Evolutionary conservation across 2,797 vertebrate species (phyloP).

Genomic region (Lycodopsis pacificus): DNA sequence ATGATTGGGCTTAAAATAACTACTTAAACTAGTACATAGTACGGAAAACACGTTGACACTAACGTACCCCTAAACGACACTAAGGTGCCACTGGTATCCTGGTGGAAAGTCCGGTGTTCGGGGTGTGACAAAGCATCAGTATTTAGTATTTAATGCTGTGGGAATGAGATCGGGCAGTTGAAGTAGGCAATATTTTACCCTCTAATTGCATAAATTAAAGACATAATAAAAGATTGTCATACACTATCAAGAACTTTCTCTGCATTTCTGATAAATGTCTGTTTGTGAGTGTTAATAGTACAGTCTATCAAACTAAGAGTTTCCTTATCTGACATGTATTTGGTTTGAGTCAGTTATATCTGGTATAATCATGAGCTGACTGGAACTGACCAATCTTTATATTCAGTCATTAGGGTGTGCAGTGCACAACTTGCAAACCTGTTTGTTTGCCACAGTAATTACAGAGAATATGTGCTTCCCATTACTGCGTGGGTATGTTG

Average conservation of each 20-base stretch:
- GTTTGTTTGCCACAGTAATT: conserved; percentile 34
- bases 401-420: conserved; percentile 8
- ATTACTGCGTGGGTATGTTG: neutral
- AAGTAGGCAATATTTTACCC: conserved; percentile 1
- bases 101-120: too few species aligned
- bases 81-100: too few species aligned
- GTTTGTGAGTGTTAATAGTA: conserved; percentile 18
- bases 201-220: conserved; percentile 16
- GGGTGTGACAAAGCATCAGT: too few species aligned
- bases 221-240: neutral
- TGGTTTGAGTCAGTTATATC: conserved; percentile 12
- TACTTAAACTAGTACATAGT: too few species aligned
- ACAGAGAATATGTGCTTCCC: conserved; percentile 28
- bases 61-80: too few species aligned
- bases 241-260: neutral
- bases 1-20: too few species aligned
- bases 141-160: too few species aligned
- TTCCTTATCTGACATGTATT: conserved; percentile 13
- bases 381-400: conserved; percentile 1
- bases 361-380: conserved; percentile 10
- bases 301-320: neutral
- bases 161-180: too few species aligned
- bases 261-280: conserved; percentile 1
- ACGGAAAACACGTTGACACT: too few species aligned
- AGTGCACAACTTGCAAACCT: neutral